A percentile compares a stretch with the other conserved stretches of the same genome.
Conservation (phyloP, 1,140 invertebrate genomes). For the Paraescarpia echinospica region DNA sequence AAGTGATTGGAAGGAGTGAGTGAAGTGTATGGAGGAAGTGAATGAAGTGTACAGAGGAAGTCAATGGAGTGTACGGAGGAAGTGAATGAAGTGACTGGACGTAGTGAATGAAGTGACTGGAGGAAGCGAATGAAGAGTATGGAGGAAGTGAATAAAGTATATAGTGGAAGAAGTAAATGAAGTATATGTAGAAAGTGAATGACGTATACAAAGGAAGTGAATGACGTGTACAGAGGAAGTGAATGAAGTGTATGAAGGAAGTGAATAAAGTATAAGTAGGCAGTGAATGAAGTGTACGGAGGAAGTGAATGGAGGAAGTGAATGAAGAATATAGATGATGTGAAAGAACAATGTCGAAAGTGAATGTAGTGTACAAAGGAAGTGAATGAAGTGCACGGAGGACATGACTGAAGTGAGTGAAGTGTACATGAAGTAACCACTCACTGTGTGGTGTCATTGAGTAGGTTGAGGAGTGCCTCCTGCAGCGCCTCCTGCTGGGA, state of each 20-base stretch:
- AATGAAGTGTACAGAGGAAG: neutral
- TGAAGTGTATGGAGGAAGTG: neutral
- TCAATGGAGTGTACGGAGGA: neutral
- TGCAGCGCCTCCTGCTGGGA: neutral
- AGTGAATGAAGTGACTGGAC: too few relatives aligned
- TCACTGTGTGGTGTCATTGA: neutral
- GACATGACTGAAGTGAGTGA: neutral
- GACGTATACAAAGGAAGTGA: neutral
- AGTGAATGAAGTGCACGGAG: neutral
- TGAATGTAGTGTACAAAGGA: neutral
- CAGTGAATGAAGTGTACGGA: neutral
- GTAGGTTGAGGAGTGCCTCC: conserved; percentile 12
- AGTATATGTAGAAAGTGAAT: neutral
- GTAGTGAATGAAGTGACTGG: neutral
- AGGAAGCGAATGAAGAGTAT: neutral
- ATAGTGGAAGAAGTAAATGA: neutral
- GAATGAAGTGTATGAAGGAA: neutral
- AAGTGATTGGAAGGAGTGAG: neutral
- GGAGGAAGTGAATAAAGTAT: conserved; percentile 13
- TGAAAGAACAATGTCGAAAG: neutral
- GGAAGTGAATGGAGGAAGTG: neutral
- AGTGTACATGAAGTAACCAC: neutral
- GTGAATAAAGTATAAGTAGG: neutral
- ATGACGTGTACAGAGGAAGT: neutral
- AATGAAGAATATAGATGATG: neutral